Evolutionary conservation across 2,888 invertebrate species (phyloP).

Genomic region (Thumatha senex): DNA sequence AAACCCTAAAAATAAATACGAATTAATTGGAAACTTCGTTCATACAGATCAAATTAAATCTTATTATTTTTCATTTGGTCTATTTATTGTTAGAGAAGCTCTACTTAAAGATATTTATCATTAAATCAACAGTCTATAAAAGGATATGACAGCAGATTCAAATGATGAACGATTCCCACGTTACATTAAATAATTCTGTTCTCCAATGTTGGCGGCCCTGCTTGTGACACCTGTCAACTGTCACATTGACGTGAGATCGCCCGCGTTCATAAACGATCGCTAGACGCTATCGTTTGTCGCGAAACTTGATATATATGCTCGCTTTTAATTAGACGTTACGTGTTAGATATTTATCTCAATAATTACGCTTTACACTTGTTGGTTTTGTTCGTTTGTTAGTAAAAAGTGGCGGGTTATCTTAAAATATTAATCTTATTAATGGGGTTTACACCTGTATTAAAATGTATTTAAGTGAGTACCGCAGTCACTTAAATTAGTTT

Average conservation of each 20-base stretch:
- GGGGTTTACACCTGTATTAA: background rate
- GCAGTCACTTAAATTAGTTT: background rate
- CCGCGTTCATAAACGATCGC: conserved; percentile 67
- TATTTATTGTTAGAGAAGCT: background rate
- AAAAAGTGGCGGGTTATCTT: conserved; percentile 3
- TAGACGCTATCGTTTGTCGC: conserved; percentile 60
- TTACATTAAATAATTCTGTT: conserved; percentile 37
- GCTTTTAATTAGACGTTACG: conserved; percentile 58
- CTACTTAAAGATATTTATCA: background rate
- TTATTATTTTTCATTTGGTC: too few species aligned
- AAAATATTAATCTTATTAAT: conserved; percentile 2
- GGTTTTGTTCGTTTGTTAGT: conserved; percentile 13
- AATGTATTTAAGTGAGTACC: background rate
- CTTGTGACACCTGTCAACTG: conserved; percentile 78
- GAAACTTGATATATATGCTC: conserved; percentile 71
- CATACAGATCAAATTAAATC: too few species aligned
- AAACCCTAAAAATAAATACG: too few species aligned
- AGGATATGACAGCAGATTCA: conserved; percentile 24
- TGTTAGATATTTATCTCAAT: conserved; percentile 40
- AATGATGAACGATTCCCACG: conserved; percentile 38
- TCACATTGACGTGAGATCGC: conserved; percentile 71
- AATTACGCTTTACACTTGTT: conserved; percentile 25
- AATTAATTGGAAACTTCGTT: too few species aligned
- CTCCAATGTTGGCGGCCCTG: conserved; percentile 43
- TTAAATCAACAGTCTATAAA: conserved; percentile 17